A percentile compares a stretch with the other conserved stretches of the same genome.
Conservation (phyloP, 2,888 invertebrate species). For the Lasioglossum oenotherae region DNA sequence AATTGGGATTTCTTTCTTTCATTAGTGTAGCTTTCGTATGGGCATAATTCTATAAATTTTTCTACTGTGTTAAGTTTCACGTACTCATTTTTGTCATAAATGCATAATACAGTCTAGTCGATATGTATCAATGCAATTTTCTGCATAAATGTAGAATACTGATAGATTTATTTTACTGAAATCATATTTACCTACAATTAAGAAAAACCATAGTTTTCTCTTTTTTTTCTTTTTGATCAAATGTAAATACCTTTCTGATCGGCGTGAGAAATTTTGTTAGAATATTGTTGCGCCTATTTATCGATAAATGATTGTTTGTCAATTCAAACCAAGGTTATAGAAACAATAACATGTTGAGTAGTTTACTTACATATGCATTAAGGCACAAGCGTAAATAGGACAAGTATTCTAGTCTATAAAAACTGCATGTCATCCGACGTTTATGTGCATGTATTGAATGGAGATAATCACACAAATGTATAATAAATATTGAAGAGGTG, state of each 20-base stretch:
- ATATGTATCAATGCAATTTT: background rate
- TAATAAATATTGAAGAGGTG: background rate
- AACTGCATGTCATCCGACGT: background rate
- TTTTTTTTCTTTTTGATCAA: background rate
- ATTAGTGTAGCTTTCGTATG: no score
- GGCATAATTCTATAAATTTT: background rate
- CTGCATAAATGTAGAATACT: no score
- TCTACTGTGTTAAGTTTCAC: no score
- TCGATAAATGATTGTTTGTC: background rate
- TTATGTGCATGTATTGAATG: conserved; percentile 3
- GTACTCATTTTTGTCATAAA: background rate
- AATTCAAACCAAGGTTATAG: background rate
- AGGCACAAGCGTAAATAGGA: conserved; percentile 11
- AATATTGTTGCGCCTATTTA: background rate
- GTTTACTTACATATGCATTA: conserved; percentile 24
- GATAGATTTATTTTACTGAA: no score
- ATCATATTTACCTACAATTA: no score
- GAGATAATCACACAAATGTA: background rate
- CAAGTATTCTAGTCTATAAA: background rate
- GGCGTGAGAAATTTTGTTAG: background rate
- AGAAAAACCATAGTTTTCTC: background rate
- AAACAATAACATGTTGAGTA: background rate
- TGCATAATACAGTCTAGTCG: background rate
- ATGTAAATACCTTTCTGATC: background rate
- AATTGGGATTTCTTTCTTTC: no score